Percentiles rank a stretch among this genome's conserved stretches.
Conservation (phyloP, 2,888 invertebrate genomes). For the Frankliniella intonsa region DNA sequence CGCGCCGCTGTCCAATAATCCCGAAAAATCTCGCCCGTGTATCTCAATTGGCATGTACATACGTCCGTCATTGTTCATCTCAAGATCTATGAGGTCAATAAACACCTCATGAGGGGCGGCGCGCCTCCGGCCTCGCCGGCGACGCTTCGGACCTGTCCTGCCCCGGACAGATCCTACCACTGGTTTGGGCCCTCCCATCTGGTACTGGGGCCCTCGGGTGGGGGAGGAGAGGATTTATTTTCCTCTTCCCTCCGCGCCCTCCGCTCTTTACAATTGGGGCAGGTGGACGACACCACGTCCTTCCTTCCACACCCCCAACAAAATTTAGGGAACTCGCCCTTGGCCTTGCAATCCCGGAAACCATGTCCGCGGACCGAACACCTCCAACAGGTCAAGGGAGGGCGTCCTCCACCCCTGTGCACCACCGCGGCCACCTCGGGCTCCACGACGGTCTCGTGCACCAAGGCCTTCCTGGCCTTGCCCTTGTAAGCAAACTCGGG, state of each 20-base stretch:
- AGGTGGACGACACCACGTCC: neutral
- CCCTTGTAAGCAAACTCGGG: neutral
- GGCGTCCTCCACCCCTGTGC: neutral
- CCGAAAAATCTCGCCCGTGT: neutral
- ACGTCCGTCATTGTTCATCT: neutral
- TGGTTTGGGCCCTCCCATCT: neutral
- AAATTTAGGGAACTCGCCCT: neutral
- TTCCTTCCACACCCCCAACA: neutral
- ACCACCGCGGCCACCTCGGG: neutral
- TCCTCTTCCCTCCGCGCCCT: too few relatives aligned
- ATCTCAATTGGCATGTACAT: neutral
- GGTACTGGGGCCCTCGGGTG: too few relatives aligned
- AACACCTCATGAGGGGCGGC: neutral
- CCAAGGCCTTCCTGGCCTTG: neutral
- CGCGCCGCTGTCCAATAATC: constrained; percentile 9
- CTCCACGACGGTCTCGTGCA: neutral
- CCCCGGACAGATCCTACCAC: neutral
- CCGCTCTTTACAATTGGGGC: neutral
- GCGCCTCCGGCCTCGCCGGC: neutral
- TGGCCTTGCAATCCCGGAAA: neutral
- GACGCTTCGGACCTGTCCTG: neutral
- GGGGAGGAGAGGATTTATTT: too few relatives aligned
- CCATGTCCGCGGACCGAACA: neutral
- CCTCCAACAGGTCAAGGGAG: neutral
- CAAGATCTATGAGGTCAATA: neutral